Evolutionary conservation across 92 coral and sea anemone species (phyloP).

Genomic region (Zoanthus sociatus): DNA sequence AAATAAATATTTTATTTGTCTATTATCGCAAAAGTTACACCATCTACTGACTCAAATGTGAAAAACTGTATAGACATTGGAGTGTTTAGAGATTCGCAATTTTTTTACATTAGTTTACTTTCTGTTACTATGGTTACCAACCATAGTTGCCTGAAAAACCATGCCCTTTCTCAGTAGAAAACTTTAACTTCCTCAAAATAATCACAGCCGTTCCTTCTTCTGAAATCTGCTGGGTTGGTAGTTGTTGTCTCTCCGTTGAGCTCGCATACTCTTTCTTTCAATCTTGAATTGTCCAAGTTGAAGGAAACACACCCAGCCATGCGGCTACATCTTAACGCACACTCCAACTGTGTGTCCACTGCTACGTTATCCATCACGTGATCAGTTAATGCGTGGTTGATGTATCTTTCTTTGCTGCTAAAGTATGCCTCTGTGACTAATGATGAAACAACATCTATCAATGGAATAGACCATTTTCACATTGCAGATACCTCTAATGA

Average conservation of each 20-base stretch:
- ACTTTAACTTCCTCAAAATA: constrained; percentile 31
- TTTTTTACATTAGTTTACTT: too few species aligned
- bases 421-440: constrained; percentile 23
- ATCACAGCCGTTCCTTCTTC: constrained; percentile 20
- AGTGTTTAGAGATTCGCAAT: too few species aligned
- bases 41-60: too few species aligned
- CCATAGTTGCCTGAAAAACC: not conserved
- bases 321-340: constrained; percentile 35
- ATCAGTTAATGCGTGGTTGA: not conserved
- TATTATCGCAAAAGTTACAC: too few species aligned
- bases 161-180: not conserved
- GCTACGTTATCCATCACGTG: constrained; percentile 2
- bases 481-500: too few species aligned
- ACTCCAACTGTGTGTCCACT: constrained; percentile 12
- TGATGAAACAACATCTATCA: not conserved
- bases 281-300: constrained; percentile 19
- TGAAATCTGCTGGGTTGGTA: constrained; percentile 15
- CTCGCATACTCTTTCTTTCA: not conserved
- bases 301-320: constrained; percentile 28
- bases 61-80: too few species aligned
- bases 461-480: not conserved
- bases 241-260: constrained; percentile 14
- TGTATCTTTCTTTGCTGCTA: not conserved
- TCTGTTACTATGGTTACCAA: constrained; percentile 1
- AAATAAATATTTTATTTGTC: too few species aligned